Base-by-base conservation (phyloP, 2,113 vertebrate genomes). In the Apteryx owenii region DNA sequence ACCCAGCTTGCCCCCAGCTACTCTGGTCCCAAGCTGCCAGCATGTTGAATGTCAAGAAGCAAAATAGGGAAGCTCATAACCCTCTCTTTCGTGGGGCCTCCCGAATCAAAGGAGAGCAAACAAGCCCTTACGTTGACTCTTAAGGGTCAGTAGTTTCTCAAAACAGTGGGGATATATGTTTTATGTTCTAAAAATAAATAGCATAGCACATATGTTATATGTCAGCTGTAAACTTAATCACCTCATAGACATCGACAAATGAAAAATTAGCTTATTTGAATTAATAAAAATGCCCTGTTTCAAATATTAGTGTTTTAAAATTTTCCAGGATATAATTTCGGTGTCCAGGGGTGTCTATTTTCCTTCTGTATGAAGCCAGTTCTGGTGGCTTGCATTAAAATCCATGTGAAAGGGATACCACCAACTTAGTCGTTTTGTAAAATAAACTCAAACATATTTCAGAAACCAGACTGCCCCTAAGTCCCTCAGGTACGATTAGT, bases 111-210 rank as follows among this genome's bases (percentile, higher is more conserved):
- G 36, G 56, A 76, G 20, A 81, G 38, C 79, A 92, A 82, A 68
- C 58, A 92, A 87, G 31, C 40, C 50, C 23, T 79, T 78, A 29
- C 31, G 90, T 85, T 91, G 42, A 76, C 73, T 82, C 46, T 23
- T 56, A 51, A 70, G 81, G 73, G 60, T 93, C 88, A 86, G 61
- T 42, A 48, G 51, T 92, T 96, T 96, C 85, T 93, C 79, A 83
- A 46, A 96, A 81, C 68, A 95, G 68, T 21, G 8, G 38, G 54
- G 29, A 81, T 84, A 68, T 62, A 28, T 66, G 70, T 88, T 94
- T 90, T 93, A 61, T 62, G 62, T 87, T 95, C 89, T 81, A 93
- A 95, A 97, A 95, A 84, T 90, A 96, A 97, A 68, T 84, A 93
- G 82, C 1, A 0, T 54, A 38, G 20, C 1, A 0, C 70, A 36